These are phyloP conservation scores for Cathartes aura DNA, from an alignment of 2,113 vertebrate genomes.

Conservation along the genomic window DNA sequence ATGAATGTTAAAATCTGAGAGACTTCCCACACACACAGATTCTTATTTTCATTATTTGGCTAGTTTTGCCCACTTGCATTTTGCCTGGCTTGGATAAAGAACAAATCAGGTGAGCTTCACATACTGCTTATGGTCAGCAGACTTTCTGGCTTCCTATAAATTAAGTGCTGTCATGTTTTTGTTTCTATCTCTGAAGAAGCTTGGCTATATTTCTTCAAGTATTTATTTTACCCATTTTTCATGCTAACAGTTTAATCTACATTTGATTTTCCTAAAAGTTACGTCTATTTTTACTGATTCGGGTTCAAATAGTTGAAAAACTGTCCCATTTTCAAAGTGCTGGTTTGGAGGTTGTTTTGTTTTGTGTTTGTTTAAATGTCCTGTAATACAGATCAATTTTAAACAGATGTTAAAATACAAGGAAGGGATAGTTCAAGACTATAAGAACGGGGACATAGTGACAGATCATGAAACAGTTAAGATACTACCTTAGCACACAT, in stretches of 20 bases:
- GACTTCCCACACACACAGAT: accelerated
- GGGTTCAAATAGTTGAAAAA: background rate
- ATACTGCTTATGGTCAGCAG: background rate
- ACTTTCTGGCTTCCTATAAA: background rate
- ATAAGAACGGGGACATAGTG: accelerated
- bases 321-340: background rate
- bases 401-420: background rate
- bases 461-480: background rate
- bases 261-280: background rate
- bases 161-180: background rate
- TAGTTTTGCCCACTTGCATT: background rate
- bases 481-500: background rate
- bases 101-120: background rate
- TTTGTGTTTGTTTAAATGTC: background rate
- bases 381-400: background rate
- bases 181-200: background rate
- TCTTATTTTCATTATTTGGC: background rate
- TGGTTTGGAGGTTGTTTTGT: background rate
- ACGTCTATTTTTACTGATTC: background rate
- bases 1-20: background rate
- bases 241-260: background rate
- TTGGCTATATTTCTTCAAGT: background rate
- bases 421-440: background rate
- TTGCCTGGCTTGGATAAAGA: background rate
- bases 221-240: background rate